phyloP scores from a whole-genome alignment of 2,113 vertebrate genomes.

The Murina feae region DNA sequence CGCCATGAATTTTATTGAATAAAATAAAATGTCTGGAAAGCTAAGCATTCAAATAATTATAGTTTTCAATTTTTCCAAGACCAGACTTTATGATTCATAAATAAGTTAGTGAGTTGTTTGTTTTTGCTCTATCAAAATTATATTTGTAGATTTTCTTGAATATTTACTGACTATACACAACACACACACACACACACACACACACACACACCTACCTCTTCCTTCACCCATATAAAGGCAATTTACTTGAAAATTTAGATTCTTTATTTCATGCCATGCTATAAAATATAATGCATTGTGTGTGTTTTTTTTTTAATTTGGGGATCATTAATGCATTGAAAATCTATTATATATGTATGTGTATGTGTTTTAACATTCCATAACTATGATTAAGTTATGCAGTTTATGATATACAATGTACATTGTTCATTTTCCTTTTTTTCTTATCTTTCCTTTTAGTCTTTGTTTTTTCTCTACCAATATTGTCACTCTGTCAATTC shows the following conservation, averaged over 20 bases:
- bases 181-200: background rate
- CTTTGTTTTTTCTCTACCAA: background rate
- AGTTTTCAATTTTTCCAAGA: background rate
- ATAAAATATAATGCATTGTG: background rate
- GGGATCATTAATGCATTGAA: background rate
- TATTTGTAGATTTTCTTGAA: background rate
- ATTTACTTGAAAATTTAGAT: background rate
- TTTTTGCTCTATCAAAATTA: background rate
- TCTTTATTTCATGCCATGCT: background rate
- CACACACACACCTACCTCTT: background rate
- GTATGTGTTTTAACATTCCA: background rate
- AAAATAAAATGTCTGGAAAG: background rate
- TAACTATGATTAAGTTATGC: background rate
- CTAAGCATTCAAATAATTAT: background rate
- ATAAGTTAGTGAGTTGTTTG: background rate
- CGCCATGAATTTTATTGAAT: background rate
- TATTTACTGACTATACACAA: background rate
- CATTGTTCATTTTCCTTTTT: background rate
- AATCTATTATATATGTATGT: background rate
- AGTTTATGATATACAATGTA: background rate
- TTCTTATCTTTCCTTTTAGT: background rate
- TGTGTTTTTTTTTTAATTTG: background rate
- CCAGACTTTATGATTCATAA: background rate
- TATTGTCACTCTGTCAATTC: background rate
- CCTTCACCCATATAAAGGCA: background rate